Evolutionary conservation across 2,888 invertebrate genomes (phyloP), one percentile per base, ranked within the genome.

Genomic region (Tryphoninae sp.): DNA sequence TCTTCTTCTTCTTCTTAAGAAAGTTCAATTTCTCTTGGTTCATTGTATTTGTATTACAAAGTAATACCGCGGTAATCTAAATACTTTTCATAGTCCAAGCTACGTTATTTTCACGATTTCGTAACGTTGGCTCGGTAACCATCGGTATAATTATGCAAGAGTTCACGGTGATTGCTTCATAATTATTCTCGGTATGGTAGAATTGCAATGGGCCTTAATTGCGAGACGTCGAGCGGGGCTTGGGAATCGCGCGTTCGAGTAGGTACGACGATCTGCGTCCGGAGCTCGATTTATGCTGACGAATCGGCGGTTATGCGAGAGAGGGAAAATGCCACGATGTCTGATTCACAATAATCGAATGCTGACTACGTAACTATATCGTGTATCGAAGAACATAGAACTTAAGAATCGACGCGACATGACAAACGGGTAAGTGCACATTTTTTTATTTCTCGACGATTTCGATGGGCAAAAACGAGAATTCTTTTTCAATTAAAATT

Each of bases 151-250:
- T 83, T 81, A 78, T 51, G 59, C 73, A 72, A 69, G 75, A 82
- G 79, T 83, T 69, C 49, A 68, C 67, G 33, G 81, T 71, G 69
- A 83, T 83, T 83, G 81, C 76, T 40, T 81, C 78, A 83, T 83
- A 83, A 83, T 81, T 83, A 79, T 78, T 71, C 78, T 65, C 59
- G 78, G 45, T 58, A 72, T 64, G 72, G 78, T 79, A 64, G 61
- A 79, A 75, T 83, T 73, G 78, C 73, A 72, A 81, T 78, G 79
- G 61, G 61, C 83, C 75, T 78, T 81, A 81, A 83, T 83, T 81
- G 68, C 81, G 78, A 64, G 72, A 68, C 74, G 33, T 33, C 45
- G 45, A 45, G 45, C 45, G 45, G 45, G 45, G 45, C 45, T 45
- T 45, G 45, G 45, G 45, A 45, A 45, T 45, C 74, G 58, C 45